phyloP scores from a whole-genome alignment of 2,888 invertebrate genomes.

The Dendrolimus pini region DNA sequence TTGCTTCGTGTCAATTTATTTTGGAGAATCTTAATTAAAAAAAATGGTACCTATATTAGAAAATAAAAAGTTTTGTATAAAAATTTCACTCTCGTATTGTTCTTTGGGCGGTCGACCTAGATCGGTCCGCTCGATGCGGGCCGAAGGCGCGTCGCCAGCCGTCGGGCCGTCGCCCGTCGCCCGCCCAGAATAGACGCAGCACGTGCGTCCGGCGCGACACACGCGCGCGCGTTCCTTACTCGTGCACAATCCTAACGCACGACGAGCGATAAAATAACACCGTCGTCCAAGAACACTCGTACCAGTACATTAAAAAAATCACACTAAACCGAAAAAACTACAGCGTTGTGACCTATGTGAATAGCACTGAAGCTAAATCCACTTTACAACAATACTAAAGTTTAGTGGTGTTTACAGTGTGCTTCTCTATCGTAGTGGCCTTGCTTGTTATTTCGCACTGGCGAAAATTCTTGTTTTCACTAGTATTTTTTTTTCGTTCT shows the following conservation, averaged over 20 bases:
- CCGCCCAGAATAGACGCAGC: constrained; percentile 73
- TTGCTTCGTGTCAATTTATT: no score
- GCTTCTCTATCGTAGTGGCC: constrained; percentile 55
- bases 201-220: constrained; percentile 66
- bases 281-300: constrained; percentile 7
- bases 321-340: constrained; percentile 17
- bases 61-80: no score
- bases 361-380: constrained; percentile 13
- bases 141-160: constrained; percentile 34
- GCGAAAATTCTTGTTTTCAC: constrained; percentile 36
- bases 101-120: constrained; percentile 50
- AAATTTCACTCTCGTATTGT: background rate
- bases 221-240: constrained; percentile 33
- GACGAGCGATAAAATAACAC: constrained; percentile 17
- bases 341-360: constrained; percentile 28
- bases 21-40: no score
- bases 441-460: constrained; percentile 48
- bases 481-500: constrained; percentile 8
- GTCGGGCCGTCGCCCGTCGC: constrained; percentile 37
- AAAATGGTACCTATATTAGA: no score
- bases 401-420: constrained; percentile 41
- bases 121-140: constrained; percentile 65
- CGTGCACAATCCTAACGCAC: constrained; percentile 16
- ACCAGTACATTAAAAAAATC: constrained; percentile 3
- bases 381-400: constrained; percentile 24